Evolutionary conservation across 2,888 invertebrate genomes (phyloP).

Genomic region (Nomada ferruginata): DNA sequence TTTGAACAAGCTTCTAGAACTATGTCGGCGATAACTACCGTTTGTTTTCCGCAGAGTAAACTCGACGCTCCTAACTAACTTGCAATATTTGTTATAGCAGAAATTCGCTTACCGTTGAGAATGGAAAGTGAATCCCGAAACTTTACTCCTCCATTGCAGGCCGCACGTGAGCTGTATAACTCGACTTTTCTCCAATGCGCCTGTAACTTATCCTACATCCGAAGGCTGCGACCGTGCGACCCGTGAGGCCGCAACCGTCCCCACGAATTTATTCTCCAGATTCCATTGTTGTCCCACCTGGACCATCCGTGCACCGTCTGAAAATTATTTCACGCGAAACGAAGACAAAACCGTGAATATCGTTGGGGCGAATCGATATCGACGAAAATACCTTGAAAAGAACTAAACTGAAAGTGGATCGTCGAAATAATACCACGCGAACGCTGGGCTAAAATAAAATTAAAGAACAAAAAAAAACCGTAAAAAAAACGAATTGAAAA

Average conservation of each 20-base stretch:
- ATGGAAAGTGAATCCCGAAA: slow-evolving; percentile 65
- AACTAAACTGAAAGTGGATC: too few relatives aligned
- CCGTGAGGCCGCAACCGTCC: slow-evolving; percentile 49
- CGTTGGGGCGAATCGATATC: not conserved
- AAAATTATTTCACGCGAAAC: slow-evolving; percentile 46
- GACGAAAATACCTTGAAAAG: not conserved
- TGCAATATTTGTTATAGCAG: slow-evolving; percentile 62
- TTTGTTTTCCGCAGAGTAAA: slow-evolving; percentile 21
- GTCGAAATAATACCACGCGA: too few relatives aligned
- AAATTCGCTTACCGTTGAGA: slow-evolving; percentile 52
- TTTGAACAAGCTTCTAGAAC: not conserved
- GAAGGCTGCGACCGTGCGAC: slow-evolving; percentile 68
- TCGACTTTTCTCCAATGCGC: slow-evolving; percentile 51
- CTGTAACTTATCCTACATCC: slow-evolving; percentile 66
- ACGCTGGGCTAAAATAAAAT: too few relatives aligned
- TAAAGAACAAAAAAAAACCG: too few relatives aligned
- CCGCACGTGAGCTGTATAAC: slow-evolving; percentile 69
- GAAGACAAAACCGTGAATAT: not conserved
- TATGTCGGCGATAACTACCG: slow-evolving; percentile 32
- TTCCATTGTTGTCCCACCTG: not conserved
- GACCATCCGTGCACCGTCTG: not conserved
- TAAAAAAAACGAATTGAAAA: not conserved
- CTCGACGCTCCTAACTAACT: slow-evolving; percentile 39
- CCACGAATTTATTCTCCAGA: slow-evolving; percentile 44
- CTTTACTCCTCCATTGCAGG: slow-evolving; percentile 58